These are phyloP conservation scores for Pollenia amentaria DNA, from an alignment of 2,888 invertebrate species.

Conservation along the genomic window DNA sequence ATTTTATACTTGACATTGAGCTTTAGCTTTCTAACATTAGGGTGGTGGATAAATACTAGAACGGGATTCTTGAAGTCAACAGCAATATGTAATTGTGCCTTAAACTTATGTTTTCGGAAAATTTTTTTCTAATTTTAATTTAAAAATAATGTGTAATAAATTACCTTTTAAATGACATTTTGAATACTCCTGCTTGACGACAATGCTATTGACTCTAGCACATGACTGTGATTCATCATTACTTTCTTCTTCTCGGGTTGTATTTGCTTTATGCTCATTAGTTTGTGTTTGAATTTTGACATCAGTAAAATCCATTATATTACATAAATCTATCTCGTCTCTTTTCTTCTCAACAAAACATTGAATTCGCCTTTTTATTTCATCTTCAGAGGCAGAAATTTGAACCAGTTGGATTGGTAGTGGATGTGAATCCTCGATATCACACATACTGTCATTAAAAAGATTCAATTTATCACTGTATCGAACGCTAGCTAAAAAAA, in stretches of 20 bases:
- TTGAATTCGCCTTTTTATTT: constrained; percentile 89
- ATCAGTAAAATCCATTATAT: constrained; percentile 90
- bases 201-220: constrained; percentile 91
- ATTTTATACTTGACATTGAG: too few relatives aligned
- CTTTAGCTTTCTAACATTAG: too few relatives aligned
- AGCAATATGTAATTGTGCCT: too few relatives aligned
- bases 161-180: constrained; percentile 93
- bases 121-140: too few relatives aligned
- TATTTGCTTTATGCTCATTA: background rate
- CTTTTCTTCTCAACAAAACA: constrained; percentile 91
- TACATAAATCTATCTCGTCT: constrained; percentile 89
- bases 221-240: constrained; percentile 84
- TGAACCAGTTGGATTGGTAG: constrained; percentile 85
- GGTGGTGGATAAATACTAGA: too few relatives aligned
- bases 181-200: constrained; percentile 89
- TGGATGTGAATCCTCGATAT: constrained; percentile 65
- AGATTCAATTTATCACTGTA: background rate
- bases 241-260: background rate
- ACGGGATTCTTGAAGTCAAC: too few relatives aligned
- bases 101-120: too few relatives aligned
- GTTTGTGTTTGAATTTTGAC: constrained; percentile 9
- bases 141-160: background rate
- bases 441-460: constrained; percentile 46
- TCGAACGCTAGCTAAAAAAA: background rate
- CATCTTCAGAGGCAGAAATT: constrained; percentile 88